Base-by-base conservation (phyloP, 2,113 vertebrate species). In the Sinocyclocheilus anshuiensis region DNA sequence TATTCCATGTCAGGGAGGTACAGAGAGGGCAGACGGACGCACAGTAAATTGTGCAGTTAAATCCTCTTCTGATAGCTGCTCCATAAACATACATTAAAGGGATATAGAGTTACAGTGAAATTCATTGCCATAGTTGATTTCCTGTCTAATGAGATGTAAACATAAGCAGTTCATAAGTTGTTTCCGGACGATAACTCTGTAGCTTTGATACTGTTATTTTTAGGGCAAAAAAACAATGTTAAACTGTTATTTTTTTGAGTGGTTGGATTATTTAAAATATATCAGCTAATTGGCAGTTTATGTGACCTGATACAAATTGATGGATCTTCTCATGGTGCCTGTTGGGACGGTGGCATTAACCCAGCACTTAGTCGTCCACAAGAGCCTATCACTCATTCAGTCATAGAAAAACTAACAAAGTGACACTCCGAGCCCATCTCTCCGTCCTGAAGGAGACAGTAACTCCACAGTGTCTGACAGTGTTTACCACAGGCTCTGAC, bases 351-450 rank as follows among this genome's bases (percentile, higher is more conserved):
- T 86, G 92, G 90, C 92, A 93, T 94, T 90, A 84, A 86, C 86
- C 93, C 90, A 88, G 91, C 72, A 86, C 81, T 92, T 92, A 89
- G 83, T 80, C 72, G 7, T 72, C 83, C 77, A 87, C 90, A 91
- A 90, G 90, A 88, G 92, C 89, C 92, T 91, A 96, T 96, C 94
- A 94, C 92, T 96, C 96, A 96, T 94, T 91, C 92, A 93, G 93
- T 94, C 95, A 94, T 95, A 96, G 95, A 96, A 96, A 97, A 97
- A 97, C 96, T 96, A 97, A 97, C 96, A 97, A 89, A 90, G 76
- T 61, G 82, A 83, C 87, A 48, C 67, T 86, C 45, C 3, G 72
- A 76, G 26, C 77, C 79, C 83, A 33, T 87, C 87, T 88, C 74
- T 84, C 78, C 26, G 26, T 86, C 79, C 48, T 84, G 87, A 82